Evolutionary conservation across 1,140 invertebrate species (phyloP), one percentile per base, ranked within the genome.

Genomic region (Caenorhabditis briggsae): DNA sequence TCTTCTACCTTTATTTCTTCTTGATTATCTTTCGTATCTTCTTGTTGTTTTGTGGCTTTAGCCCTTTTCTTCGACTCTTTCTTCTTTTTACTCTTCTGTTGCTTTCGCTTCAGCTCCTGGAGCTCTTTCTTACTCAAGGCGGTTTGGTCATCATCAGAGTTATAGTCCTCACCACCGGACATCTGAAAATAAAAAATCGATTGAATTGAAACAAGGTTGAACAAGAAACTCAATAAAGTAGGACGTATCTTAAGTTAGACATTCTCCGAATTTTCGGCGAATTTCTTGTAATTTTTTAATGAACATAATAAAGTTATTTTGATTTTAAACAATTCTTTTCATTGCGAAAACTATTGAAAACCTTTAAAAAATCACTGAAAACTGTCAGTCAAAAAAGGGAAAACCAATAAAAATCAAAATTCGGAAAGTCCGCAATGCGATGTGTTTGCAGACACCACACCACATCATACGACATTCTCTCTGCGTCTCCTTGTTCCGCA

Each of bases 71-170:
- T 91, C 6, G 91, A 91, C 56, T 89, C 90, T 56, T 92, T 91
- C 84, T 92, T 92, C 89, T 92, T 92, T 82, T 92, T 92, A 78
- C 91, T 92, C 83, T 91, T 92, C 14, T 82, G 85, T 20, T 88
- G 84, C 48, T 86, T 61, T 46, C 91, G 90, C 65, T 92, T 90
- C 20, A 91, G 48, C 18, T 56, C 85, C 50, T 59, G 56, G 7
- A 82, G 78, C n/a, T 86, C 74, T 41, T 86, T 86, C 41, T 86
- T 86, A 55, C 20, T 59, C 53, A 86, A 41, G 46, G 20, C 18
- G 11, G 12, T 83, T 43, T 41, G 18, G 6, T 83, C 82, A 58
- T 83, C 82, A 25, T 83, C 82, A 11, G 82, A 83, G 41, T 59
- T 48, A 53, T 58, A 78, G 70, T 78, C 70, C 9, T 50, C 43